A percentile compares a stretch with the other conserved stretches of the same genome.
Conservation (phyloP, 1,140 invertebrate species). For the Asbolus verrucosus region DNA sequence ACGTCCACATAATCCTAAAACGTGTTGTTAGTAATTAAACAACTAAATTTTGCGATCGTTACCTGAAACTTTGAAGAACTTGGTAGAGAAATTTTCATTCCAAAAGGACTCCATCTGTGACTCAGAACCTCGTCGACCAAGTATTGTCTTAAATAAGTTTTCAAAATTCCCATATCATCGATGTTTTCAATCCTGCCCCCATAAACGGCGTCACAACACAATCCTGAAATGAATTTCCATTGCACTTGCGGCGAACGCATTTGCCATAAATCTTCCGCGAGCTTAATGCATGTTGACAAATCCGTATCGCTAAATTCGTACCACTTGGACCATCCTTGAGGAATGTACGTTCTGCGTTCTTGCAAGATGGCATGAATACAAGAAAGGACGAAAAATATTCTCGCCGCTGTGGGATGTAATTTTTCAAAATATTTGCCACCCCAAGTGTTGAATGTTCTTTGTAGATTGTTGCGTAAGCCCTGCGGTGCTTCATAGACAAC, state of each 20-base stretch:
- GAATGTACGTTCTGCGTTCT: slow-evolving; percentile 88
- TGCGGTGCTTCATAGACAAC: slow-evolving; percentile 86
- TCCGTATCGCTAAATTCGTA: slow-evolving; percentile 93
- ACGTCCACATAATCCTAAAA: slow-evolving; percentile 73
- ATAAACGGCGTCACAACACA: slow-evolving; percentile 87
- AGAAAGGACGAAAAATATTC: slow-evolving; percentile 77
- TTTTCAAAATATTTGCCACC: slow-evolving; percentile 60
- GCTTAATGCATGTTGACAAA: slow-evolving; percentile 80
- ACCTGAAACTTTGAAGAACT: slow-evolving; percentile 63
- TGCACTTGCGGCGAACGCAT: slow-evolving; percentile 66
- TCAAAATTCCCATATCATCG: slow-evolving; percentile 81
- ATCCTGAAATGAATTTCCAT: slow-evolving; percentile 85
- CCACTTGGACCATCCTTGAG: slow-evolving; percentile 86
- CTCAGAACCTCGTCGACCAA: slow-evolving; percentile 75
- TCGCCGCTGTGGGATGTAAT: slow-evolving; percentile 60
- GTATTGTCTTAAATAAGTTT: slow-evolving; percentile 80
- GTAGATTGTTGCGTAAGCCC: slow-evolving; percentile 72
- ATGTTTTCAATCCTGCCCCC: slow-evolving; percentile 88
- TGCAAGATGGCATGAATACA: slow-evolving; percentile 91
- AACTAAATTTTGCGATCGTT: background rate
- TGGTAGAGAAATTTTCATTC: slow-evolving; percentile 67
- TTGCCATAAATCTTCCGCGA: slow-evolving; percentile 74
- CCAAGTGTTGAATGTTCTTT: slow-evolving; percentile 65
- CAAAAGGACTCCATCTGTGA: slow-evolving; percentile 70
- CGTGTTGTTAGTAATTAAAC: background rate